Evolutionary conservation across 2,888 invertebrate genomes (phyloP).

Genomic region (Pristionchus fissidentatus): DNA sequence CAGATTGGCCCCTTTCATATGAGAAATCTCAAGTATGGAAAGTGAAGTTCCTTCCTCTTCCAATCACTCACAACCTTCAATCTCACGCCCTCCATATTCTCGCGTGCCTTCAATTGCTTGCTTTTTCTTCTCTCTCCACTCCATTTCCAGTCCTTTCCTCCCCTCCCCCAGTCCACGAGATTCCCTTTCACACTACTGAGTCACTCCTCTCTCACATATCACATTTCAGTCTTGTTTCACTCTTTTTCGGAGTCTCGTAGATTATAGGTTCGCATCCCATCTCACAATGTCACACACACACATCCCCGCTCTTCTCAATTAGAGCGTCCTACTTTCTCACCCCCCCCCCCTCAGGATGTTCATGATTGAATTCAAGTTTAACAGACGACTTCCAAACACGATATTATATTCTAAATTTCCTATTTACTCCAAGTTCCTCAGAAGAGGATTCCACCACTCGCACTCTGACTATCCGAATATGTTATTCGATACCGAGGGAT

Average conservation of each 20-base stretch:
- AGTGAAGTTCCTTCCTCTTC: not conserved
- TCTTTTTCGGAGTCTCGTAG: not conserved
- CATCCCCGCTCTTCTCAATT: conserved; percentile 5
- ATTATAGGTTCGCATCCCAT: not conserved
- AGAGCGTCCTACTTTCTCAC: not conserved
- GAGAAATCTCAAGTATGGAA: not conserved
- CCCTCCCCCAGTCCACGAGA: conserved; percentile 1
- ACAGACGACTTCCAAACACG: not conserved
- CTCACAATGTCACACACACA: not conserved
- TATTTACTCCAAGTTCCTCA: too few relatives aligned
- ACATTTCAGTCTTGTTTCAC: conserved; percentile 32
- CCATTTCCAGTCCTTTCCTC: not conserved
- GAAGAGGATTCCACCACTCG: too few relatives aligned
- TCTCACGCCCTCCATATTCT: not conserved
- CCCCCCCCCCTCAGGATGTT: not conserved
- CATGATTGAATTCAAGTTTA: not conserved
- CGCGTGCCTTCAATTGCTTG: not conserved
- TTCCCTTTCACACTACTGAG: conserved; percentile 2
- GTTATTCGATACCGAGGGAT: not conserved
- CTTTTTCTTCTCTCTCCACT: conserved; percentile 2
- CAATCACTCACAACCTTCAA: conserved; percentile 32
- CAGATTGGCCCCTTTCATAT: not conserved
- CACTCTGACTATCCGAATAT: too few relatives aligned
- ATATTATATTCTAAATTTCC: too few relatives aligned
- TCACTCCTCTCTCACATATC: conserved; percentile 25